Evolutionary conservation across 1,140 invertebrate species (phyloP).

Genomic region (Drosophila miranda): DNA sequence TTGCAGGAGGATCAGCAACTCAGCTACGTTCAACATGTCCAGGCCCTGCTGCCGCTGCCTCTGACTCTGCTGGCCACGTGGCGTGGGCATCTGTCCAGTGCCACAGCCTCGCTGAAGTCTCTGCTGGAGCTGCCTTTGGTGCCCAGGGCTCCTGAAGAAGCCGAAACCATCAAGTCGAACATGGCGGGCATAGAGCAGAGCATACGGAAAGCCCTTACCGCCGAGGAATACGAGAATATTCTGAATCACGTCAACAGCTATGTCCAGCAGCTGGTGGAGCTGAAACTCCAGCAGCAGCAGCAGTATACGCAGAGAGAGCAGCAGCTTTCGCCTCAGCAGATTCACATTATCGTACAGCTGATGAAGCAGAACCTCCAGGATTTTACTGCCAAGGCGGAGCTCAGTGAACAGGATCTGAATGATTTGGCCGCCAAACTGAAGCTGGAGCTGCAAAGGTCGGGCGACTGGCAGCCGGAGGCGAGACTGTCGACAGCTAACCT

Average conservation of each 20-base stretch:
- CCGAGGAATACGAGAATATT: constrained; percentile 78
- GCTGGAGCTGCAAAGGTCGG: constrained; percentile 41
- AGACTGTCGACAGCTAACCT: constrained; percentile 77
- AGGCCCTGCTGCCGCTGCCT: constrained; percentile 61
- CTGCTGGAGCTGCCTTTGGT: constrained; percentile 8
- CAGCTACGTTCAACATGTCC: constrained; percentile 33
- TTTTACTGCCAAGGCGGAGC: constrained; percentile 16
- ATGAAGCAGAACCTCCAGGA: constrained; percentile 64
- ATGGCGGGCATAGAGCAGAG: constrained; percentile 57
- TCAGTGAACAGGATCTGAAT: constrained; percentile 52
- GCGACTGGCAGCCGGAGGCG: constrained; percentile 35
- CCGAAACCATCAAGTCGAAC: constrained; percentile 38
- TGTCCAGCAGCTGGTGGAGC: constrained; percentile 71
- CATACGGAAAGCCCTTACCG: constrained; percentile 61
- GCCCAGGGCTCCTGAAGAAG: neutral
- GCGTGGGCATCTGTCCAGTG: constrained; percentile 20
- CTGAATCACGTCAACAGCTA: constrained; percentile 79
- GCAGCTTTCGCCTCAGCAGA: constrained; percentile 57
- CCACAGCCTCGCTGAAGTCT: constrained; percentile 17
- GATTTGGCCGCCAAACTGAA: constrained; percentile 46
- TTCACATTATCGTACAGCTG: constrained; percentile 56
- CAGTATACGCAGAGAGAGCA: constrained; percentile 15
- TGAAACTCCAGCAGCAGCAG: constrained; percentile 63
- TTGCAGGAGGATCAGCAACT: constrained; percentile 55
- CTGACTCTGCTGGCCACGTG: constrained; percentile 42